Conservation (phyloP, 2,797 vertebrate genomes). For the Delichon dasypus region DNA sequence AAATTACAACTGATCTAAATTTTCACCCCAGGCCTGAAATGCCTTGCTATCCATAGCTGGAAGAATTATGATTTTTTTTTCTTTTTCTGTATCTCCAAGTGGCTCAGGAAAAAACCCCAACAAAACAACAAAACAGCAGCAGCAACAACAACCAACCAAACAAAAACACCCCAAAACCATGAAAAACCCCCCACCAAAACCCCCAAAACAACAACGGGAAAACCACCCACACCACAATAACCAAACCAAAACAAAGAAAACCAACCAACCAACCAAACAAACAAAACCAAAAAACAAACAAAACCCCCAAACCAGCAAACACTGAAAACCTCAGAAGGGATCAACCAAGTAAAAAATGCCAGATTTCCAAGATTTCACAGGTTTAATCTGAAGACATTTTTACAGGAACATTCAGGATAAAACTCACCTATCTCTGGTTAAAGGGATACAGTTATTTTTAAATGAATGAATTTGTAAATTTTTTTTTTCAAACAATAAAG, state of each 20-base stretch:
- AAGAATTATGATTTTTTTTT: neutral
- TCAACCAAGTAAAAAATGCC: neutral
- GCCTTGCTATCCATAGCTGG: neutral
- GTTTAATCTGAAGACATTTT: neutral
- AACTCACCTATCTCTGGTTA: neutral
- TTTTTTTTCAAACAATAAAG: neutral
- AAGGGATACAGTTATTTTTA: neutral
- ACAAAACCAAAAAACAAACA: neutral
- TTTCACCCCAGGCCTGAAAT: neutral
- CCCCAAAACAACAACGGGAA: neutral
- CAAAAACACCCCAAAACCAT: neutral
- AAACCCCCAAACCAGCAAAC: neutral
- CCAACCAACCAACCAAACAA: neutral
- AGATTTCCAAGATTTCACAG: neutral
- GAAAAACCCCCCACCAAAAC: neutral
- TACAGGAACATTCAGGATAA: neutral
- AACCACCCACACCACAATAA: neutral
- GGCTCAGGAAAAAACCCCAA: neutral
- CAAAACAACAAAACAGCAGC: neutral
- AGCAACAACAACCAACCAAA: neutral
- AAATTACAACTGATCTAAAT: slow-evolving; percentile 29
- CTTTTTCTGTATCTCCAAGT: neutral
- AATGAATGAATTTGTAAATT: neutral
- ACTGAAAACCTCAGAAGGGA: neutral
- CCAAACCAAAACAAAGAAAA: neutral